phyloP scores from a whole-genome alignment of 2,888 invertebrate genomes.

The Heliconius ethilla region DNA sequence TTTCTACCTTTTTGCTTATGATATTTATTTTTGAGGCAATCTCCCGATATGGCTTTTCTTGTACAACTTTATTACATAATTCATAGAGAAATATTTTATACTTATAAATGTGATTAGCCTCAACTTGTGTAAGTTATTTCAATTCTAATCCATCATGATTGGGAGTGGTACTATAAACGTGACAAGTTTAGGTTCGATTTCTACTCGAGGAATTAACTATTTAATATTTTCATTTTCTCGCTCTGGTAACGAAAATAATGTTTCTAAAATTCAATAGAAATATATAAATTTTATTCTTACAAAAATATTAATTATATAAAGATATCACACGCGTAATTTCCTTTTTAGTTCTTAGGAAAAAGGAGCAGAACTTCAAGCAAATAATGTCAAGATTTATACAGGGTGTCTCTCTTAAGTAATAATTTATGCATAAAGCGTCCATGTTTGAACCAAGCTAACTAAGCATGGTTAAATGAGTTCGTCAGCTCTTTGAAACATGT shows the following conservation, averaged over 20 bases:
- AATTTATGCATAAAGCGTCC: slow-evolving; percentile 38
- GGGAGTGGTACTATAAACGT: too few relatives aligned
- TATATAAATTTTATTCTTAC: neutral
- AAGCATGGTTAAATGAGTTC: slow-evolving; percentile 37
- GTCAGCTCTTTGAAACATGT: slow-evolving; percentile 27
- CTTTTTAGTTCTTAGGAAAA: slow-evolving; percentile 5
- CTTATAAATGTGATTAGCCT: too few relatives aligned
- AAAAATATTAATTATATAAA: neutral
- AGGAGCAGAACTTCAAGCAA: neutral
- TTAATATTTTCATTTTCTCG: too few relatives aligned
- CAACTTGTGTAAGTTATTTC: too few relatives aligned
- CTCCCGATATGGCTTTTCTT: neutral
- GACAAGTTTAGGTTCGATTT: too few relatives aligned
- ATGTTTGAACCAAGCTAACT: slow-evolving; percentile 31
- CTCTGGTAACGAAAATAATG: too few relatives aligned
- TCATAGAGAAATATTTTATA: too few relatives aligned
- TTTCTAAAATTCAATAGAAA: too few relatives aligned
- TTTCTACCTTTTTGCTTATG: neutral
- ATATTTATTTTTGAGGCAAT: slow-evolving; percentile 1
- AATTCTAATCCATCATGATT: too few relatives aligned
- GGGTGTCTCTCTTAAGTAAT: slow-evolving; percentile 28
- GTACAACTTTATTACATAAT: too few relatives aligned
- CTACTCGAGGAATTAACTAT: too few relatives aligned
- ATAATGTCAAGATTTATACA: slow-evolving; percentile 21
- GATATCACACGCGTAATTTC: neutral